Evolutionary conservation across 2,113 vertebrate species (phyloP).

Genomic region (Carlito syrichta): DNA sequence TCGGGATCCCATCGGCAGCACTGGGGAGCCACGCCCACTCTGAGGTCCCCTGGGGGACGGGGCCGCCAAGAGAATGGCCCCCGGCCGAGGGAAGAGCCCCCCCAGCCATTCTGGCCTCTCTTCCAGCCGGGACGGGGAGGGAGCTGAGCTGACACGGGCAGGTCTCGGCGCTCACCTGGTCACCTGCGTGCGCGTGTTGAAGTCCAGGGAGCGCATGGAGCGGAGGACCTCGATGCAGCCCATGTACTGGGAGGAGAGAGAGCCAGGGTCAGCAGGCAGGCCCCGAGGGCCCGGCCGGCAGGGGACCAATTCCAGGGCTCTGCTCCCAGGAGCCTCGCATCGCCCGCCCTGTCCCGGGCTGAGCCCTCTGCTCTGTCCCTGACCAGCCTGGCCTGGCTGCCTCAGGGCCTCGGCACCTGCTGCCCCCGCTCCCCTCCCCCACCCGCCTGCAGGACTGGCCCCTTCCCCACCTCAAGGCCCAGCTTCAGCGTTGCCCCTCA

Average conservation of each 20-base stretch:
- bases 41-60: neutral
- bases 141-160: too few relatives aligned
- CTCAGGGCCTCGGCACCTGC: neutral
- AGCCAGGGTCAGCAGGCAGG: fast-evolving
- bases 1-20: neutral
- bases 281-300: too few relatives aligned
- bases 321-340: neutral
- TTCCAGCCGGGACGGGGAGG: too few relatives aligned
- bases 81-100: neutral
- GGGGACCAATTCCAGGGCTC: too few relatives aligned
- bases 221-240: slow-evolving; percentile 97
- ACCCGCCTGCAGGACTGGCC: neutral
- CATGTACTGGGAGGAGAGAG: slow-evolving; percentile 88
- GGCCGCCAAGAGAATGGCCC: too few relatives aligned
- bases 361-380: neutral
- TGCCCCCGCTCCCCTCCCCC: neutral
- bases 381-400: too few relatives aligned
- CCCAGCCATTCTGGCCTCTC: too few relatives aligned
- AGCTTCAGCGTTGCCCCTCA: neutral
- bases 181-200: slow-evolving; percentile 96
- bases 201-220: slow-evolving; percentile 97
- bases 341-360: neutral
- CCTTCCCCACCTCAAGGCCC: neutral
- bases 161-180: slow-evolving; percentile 95
- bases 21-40: neutral